Evolutionary conservation across 2,113 vertebrate genomes (phyloP), one percentile per base, ranked within the genome.

Genomic region (Brevimyrus niger): DNA sequence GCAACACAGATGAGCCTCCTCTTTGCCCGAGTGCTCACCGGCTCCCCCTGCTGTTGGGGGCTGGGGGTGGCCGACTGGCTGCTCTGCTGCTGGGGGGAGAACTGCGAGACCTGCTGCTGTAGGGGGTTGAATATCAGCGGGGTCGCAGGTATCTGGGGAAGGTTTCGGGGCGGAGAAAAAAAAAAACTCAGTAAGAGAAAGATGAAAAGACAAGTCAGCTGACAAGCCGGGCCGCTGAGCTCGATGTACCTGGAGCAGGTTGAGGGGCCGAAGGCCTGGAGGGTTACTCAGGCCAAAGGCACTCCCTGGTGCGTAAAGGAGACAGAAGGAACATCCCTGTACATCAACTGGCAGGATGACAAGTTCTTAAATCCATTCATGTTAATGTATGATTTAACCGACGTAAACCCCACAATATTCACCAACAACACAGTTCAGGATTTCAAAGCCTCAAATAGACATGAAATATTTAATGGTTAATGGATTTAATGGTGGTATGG

Each of bases 211-310:
- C n/a, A n/a, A n/a, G n/a, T n/a, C 82, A 58, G 44, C 13, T 65
- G 8, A 58, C 17, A 84, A n/a, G 38, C 11, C 17, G 4, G 51
- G 31, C 50, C 11, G 80, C 19, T 61, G 27, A n/a, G 42, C 21
- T 35, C 87, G 53, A 58, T 91, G 95, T 97, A 99, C 98, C 98
- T 99, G 98, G 82, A 99, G 96, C 61, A 99, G 96, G 94, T 98
- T 99, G 94, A 99, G 96, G 21, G 97, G 97, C 92, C 96, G 96
- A 93, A 99, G 94, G 93, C 95, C 96, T 93, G 97, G 94, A 91
- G 96, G 94, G 94, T 95, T 99, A 96, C 98, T 98, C 95, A 99
- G 95, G 92, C 97, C 96, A 95, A 98, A 98, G 80, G 95, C 96
- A 94, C 96, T 96, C 93, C 97, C 98, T 99, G 94, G 93, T 94